A percentile compares a stretch with the other conserved stretches of the same genome.
Evolutionary conservation across 2,113 vertebrate genomes (phyloP).

Genomic region (Electrona antarctica): DNA sequence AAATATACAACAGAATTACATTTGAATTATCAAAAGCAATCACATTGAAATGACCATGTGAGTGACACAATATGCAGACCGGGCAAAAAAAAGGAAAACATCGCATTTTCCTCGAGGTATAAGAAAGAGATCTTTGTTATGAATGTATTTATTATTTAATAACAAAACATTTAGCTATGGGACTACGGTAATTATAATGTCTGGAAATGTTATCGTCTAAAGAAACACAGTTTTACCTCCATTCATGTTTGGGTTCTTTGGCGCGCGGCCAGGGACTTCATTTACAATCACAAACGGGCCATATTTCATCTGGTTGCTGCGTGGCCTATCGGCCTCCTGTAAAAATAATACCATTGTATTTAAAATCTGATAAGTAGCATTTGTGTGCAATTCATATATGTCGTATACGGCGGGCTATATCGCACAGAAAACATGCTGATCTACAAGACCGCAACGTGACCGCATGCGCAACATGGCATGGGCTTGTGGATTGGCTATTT

Average conservation of each 20-base stretch:
- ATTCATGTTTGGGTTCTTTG: slow-evolving; percentile 30
- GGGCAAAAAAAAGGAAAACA: slow-evolving; percentile 5
- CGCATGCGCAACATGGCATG: too few relatives aligned
- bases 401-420: too few relatives aligned
- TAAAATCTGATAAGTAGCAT: not conserved
- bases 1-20: not conserved
- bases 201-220: slow-evolving; percentile 57
- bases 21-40: slow-evolving; percentile 15
- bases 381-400: too few relatives aligned
- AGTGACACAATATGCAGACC: slow-evolving; percentile 24
- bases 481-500: too few relatives aligned
- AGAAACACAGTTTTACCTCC: slow-evolving; percentile 43
- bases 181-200: slow-evolving; percentile 56
- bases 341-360: slow-evolving; percentile 24
- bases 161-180: not conserved
- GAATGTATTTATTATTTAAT: slow-evolving; percentile 41
- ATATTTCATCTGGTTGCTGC: slow-evolving; percentile 39
- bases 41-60: not conserved
- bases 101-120: slow-evolving; percentile 32
- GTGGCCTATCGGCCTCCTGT: slow-evolving; percentile 23
- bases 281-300: slow-evolving; percentile 47
- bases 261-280: slow-evolving; percentile 41
- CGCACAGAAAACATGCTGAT: too few relatives aligned
- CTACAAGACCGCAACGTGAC: too few relatives aligned
- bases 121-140: slow-evolving; percentile 31